These are phyloP conservation scores for Mallotus villosus DNA, from an alignment of 2,797 vertebrate species.

Conservation along the genomic window DNA sequence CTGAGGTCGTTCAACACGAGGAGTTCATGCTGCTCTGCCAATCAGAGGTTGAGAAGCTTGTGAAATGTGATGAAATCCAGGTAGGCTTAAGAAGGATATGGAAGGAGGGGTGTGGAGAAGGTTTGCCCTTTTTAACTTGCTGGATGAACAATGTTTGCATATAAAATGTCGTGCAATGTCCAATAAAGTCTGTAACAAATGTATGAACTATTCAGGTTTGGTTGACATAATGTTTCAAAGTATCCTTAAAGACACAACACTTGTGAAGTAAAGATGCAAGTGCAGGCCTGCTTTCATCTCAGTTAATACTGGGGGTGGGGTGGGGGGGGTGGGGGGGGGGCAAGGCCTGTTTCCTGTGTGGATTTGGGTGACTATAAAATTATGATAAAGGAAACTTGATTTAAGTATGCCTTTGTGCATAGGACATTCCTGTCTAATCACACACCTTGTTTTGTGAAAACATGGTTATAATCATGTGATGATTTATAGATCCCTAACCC, in stretches of 20 bases:
- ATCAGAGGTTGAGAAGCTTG: conserved; percentile 95
- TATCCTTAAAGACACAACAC: conserved; percentile 35
- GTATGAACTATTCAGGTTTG: neutral
- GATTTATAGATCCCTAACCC: conserved; percentile 57
- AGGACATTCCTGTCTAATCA: conserved; percentile 61
- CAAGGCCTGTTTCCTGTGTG: conserved; percentile 25
- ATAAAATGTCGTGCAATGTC: neutral
- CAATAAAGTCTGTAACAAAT: neutral
- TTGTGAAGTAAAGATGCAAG: conserved; percentile 41
- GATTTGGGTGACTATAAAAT: conserved; percentile 60
- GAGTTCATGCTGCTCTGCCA: conserved; percentile 97
- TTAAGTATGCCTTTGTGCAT: conserved; percentile 56
- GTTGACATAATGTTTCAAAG: conserved; percentile 7
- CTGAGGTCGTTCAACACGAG: conserved; percentile 97
- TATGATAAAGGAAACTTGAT: conserved; percentile 58
- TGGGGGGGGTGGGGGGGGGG: neutral
- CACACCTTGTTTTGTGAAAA: conserved; percentile 46
- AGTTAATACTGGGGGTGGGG: conserved; percentile 4
- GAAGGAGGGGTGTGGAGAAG: neutral
- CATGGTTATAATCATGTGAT: conserved; percentile 55
- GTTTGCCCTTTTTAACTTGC: neutral
- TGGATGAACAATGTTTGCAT: neutral
- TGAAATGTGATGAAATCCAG: conserved; percentile 99
- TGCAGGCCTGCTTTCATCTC: conserved; percentile 51
- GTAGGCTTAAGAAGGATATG: conserved; percentile 58